Percentiles rank a stretch among this genome's conserved stretches.
phyloP scores from a whole-genome alignment of 2,888 invertebrate species.

The Netelia melanura region DNA sequence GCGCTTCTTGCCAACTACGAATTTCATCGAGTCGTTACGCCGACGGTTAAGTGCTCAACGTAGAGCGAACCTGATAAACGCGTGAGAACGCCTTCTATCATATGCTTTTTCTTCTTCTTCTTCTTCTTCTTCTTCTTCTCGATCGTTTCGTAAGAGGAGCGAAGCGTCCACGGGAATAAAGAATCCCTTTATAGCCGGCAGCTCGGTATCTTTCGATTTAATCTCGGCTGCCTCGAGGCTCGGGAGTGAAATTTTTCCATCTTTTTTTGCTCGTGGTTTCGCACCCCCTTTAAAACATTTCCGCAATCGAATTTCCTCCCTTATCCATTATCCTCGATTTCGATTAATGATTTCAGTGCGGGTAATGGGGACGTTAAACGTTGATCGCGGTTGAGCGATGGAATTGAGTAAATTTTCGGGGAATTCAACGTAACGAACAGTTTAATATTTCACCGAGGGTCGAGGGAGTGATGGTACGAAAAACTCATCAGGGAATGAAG shows the following conservation, averaged over 20 bases:
- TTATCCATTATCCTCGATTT: background rate
- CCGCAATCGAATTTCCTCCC: background rate
- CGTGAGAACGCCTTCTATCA: conserved; percentile 36
- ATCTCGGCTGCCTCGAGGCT: conserved; percentile 8
- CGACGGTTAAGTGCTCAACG: conserved; percentile 31
- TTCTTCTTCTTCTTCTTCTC: conserved; percentile 22
- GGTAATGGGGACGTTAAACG: background rate
- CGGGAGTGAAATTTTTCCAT: background rate
- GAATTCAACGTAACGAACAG: background rate
- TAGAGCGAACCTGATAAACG: conserved; percentile 42
- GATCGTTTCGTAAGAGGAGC: conserved; percentile 26
- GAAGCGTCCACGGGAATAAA: conserved; percentile 13
- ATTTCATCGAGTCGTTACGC: conserved; percentile 54
- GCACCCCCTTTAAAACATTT: background rate
- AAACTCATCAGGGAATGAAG: conserved; percentile 8
- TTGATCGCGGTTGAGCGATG: background rate
- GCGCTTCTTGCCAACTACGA: conserved; percentile 40
- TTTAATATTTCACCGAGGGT: background rate
- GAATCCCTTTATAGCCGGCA: conserved; percentile 17
- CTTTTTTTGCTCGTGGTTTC: background rate
- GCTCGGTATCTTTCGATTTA: conserved; percentile 46
- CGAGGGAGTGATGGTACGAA: background rate
- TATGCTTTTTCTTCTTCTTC: conserved; percentile 29
- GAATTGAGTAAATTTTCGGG: background rate
- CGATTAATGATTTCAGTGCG: background rate